A percentile compares a stretch with the other conserved stretches of the same genome.
These are phyloP conservation scores for Drosophila arawakana DNA, from an alignment of 1,140 invertebrate species.

Conservation along the genomic window DNA sequence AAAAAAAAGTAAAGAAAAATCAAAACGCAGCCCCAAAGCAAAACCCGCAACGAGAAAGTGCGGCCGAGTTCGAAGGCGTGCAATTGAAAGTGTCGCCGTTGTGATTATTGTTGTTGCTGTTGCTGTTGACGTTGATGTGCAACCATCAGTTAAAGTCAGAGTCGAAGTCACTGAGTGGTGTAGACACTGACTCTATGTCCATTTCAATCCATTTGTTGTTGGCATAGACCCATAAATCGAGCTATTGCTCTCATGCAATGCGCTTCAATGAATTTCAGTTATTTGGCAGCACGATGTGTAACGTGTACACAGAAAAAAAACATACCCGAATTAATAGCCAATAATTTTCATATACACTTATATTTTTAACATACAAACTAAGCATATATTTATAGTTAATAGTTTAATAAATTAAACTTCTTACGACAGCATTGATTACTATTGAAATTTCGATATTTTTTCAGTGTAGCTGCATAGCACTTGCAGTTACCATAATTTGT, in stretches of 20 bases:
- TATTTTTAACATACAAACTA: too few relatives aligned
- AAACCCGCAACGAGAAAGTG: slow-evolving; percentile 59
- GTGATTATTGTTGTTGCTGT: slow-evolving; percentile 44
- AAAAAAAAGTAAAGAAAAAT: slow-evolving; percentile 52
- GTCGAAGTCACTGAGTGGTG: neutral
- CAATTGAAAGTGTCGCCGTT: slow-evolving; percentile 76
- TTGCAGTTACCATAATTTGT: slow-evolving; percentile 16
- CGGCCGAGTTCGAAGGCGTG: slow-evolving; percentile 53
- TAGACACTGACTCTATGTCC: slow-evolving; percentile 30
- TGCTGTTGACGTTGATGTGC: slow-evolving; percentile 59
- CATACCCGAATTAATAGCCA: too few relatives aligned
- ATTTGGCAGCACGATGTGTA: slow-evolving; percentile 44
- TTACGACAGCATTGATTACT: too few relatives aligned
- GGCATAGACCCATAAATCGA: slow-evolving; percentile 25
- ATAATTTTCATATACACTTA: too few relatives aligned
- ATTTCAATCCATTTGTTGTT: slow-evolving; percentile 17
- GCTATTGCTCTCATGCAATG: slow-evolving; percentile 37
- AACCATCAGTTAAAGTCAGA: slow-evolving; percentile 59
- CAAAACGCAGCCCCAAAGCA: slow-evolving; percentile 55
- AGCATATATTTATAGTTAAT: too few relatives aligned
- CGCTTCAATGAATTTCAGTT: slow-evolving; percentile 43
- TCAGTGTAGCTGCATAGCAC: slow-evolving; percentile 1
- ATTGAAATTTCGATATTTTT: too few relatives aligned
- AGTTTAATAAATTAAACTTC: too few relatives aligned
- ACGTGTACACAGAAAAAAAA: neutral